Base-by-base conservation (phyloP, 1,140 invertebrate genomes). In the Aphelinus atriplicis region DNA sequence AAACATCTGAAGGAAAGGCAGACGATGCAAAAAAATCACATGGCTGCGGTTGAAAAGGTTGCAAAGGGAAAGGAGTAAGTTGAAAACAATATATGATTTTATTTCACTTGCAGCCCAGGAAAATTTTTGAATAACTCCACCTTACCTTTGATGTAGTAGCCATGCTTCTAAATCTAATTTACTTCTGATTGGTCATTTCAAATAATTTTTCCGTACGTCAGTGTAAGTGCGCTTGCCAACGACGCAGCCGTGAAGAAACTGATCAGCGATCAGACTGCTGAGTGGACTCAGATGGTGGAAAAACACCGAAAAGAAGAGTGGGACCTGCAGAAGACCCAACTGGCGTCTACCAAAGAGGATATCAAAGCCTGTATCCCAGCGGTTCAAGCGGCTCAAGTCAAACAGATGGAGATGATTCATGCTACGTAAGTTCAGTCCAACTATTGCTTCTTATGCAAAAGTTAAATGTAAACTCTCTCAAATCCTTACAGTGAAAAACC, bases 301-400 rank as follows among this genome's bases (percentile, higher is more conserved):
- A 90, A 92, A n/a, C 97, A 99, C 78, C 90, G 95, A 51, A 93
- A 93, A 68, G 97, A 98, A 84, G 95, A 98, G 87, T 98, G 96
- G 94, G 94, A 95, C 75, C 88, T 95, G 81, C 89, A 96, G 76
- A 94, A 95, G 79, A 91, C 90, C 66, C 95, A 98, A 68, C 91
- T 96, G 7, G 89, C 92, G 75, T 94, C 94, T 81, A 95, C 97
- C 81, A 91, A 95, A 73, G 96, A 98, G 53, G 91, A 95, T 78
- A 91, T 98, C 66, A 94, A 94, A 82, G 94, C 93, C 80, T 91
- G 99, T 78, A 95, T 99, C 91, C 92, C 96, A 81, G 88, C 92
- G 3, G 93, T 95, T 45, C 98, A 99, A 84, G 91, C 90, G n/a
- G 89, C 90, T 3, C 98, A 99, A 85, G 91, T 96, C 81, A 97